A percentile compares a stretch with the other conserved stretches of the same genome.
Evolutionary conservation across 2,113 vertebrate genomes (phyloP).

Genomic region (Corythaixoides concolor): DNA sequence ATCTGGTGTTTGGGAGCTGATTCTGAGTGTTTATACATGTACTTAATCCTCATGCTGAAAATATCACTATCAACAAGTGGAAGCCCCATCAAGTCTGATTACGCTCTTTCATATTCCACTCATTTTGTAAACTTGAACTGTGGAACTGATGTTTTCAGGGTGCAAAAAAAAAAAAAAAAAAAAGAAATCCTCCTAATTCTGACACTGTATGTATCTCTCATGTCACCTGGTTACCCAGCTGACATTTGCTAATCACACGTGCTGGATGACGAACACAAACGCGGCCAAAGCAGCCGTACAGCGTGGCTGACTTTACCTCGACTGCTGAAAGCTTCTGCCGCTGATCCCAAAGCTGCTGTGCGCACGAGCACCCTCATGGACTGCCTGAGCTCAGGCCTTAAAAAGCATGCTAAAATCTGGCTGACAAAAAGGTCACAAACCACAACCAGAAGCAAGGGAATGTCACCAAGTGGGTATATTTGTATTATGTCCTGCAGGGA

Average conservation of each 20-base stretch:
- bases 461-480: neutral
- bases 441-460: neutral
- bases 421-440: neutral
- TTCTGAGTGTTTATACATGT: neutral
- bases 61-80: neutral
- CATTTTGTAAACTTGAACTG: neutral
- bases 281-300: neutral
- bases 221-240: neutral
- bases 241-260: neutral
- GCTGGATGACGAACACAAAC: neutral
- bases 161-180: no score
- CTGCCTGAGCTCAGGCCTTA: neutral
- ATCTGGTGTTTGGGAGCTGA: neutral
- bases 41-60: neutral
- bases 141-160: fast-evolving
- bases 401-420: neutral
- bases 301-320: neutral
- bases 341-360: neutral
- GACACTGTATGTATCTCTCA: neutral
- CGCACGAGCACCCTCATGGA: fast-evolving
- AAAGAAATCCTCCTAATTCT: neutral
- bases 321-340: neutral
- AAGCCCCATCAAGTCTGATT: neutral
- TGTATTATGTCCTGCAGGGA: neutral
- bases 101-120: neutral